These are phyloP conservation scores for Lagorchestes hirsutus DNA, from an alignment of 2,797 vertebrate genomes.

Conservation along the genomic window DNA sequence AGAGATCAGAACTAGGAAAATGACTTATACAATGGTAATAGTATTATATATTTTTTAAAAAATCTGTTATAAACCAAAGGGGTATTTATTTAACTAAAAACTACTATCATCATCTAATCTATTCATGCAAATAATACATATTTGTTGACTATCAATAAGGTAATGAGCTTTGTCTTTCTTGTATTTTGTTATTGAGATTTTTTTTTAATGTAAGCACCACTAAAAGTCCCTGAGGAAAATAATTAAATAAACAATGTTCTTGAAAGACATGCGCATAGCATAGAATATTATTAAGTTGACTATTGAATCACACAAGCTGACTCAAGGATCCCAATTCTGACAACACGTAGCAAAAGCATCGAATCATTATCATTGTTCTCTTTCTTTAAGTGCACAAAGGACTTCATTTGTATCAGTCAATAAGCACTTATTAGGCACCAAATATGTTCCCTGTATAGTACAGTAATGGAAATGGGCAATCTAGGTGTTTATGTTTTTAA, in stretches of 20 bases:
- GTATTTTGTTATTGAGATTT: not conserved
- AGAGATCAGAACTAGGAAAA: not conserved
- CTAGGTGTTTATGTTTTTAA: not conserved
- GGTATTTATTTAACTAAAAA: not conserved
- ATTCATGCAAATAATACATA: not conserved
- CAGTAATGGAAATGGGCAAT: not conserved
- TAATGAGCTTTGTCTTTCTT: not conserved
- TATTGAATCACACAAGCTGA: not conserved
- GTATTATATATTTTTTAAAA: not conserved
- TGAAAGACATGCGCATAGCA: not conserved
- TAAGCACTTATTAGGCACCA: not conserved
- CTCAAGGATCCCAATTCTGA: not conserved
- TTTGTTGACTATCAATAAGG: slow-evolving; percentile 6
- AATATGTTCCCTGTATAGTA: not conserved
- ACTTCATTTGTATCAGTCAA: not conserved
- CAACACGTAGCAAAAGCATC: not conserved
- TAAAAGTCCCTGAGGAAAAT: not conserved
- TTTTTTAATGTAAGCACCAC: not conserved
- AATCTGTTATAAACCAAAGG: not conserved
- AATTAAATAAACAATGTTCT: not conserved
- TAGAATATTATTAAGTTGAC: not conserved
- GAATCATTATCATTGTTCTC: not conserved
- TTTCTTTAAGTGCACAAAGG: not conserved
- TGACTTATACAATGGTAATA: not conserved
- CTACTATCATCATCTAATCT: not conserved